phyloP scores from a whole-genome alignment of 2,888 invertebrate genomes.

The Galerucella pusilla region DNA sequence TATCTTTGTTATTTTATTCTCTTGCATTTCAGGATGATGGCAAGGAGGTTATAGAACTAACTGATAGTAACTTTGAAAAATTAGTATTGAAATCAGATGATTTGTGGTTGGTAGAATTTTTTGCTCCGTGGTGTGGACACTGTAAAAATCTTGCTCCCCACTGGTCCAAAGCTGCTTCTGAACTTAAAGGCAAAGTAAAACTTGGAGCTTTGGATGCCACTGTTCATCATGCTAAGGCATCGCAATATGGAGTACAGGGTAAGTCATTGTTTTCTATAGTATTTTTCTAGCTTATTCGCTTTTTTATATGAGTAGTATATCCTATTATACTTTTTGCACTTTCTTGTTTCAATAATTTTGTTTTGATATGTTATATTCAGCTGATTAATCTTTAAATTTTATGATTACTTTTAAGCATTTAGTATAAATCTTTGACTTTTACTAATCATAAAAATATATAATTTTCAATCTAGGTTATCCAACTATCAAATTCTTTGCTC shows the following conservation, averaged over 20 bases:
- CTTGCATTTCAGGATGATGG: slow-evolving; percentile 57
- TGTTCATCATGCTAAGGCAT: slow-evolving; percentile 83
- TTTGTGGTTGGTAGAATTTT: slow-evolving; percentile 98
- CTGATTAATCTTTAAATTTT: no score
- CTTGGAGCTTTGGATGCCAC: slow-evolving; percentile 97
- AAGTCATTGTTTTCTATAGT: neutral
- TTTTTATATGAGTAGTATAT: neutral
- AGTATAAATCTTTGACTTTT: no score
- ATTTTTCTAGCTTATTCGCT: neutral
- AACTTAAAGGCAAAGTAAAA: slow-evolving; percentile 96
- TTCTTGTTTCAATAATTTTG: no score
- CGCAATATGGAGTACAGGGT: slow-evolving; percentile 81
- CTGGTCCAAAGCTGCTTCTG: slow-evolving; percentile 94
- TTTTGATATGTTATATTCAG: no score
- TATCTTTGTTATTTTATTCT: neutral
- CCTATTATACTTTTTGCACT: no score
- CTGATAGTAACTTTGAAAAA: slow-evolving; percentile 95
- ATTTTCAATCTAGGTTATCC: slow-evolving; percentile 78
- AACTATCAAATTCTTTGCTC: slow-evolving; percentile 92
- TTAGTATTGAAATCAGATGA: slow-evolving; percentile 92
- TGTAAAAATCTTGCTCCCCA: slow-evolving; percentile 97
- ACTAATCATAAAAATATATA: neutral
- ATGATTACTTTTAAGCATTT: no score
- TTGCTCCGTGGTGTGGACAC: slow-evolving; percentile 97
- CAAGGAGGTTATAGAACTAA: slow-evolving; percentile 88